Conservation (phyloP, 2,113 vertebrate species). For the Pteruthius melanotis region DNA sequence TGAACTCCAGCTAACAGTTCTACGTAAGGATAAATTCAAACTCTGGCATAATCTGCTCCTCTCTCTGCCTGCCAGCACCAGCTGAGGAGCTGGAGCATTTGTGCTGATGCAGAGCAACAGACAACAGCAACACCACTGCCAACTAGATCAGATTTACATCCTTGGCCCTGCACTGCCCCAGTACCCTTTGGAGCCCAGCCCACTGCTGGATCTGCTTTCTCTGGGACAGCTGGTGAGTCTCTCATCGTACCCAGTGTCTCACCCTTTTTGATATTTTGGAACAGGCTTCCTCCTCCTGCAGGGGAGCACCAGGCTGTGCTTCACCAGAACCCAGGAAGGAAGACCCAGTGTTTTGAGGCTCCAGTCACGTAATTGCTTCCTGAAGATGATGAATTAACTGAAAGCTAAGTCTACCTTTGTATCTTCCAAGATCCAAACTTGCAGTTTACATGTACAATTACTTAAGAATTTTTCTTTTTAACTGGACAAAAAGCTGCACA, state of each 20-base stretch:
- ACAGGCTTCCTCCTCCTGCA: not conserved
- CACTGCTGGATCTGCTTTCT: not conserved
- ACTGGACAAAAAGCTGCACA: not conserved
- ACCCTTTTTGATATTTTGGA: not conserved
- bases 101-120: not conserved
- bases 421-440: not conserved
- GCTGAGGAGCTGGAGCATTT: not conserved
- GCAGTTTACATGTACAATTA: not conserved
- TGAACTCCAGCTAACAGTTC: not conserved
- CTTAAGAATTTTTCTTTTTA: not conserved
- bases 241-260: not conserved
- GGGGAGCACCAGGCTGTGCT: not conserved
- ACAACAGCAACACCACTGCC: not conserved
- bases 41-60: not conserved
- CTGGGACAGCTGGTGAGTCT: not conserved
- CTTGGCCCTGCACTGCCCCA: not conserved
- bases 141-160: not conserved
- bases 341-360: not conserved
- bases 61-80: not conserved
- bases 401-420: not conserved
- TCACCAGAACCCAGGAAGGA: not conserved
- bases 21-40: not conserved
- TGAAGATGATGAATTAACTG: not conserved
- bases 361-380: not conserved
- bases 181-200: not conserved